Percentiles rank a stretch among this genome's conserved stretches.
Evolutionary conservation across 2,888 invertebrate species (phyloP).

Genomic region (Camponotus fellah): DNA sequence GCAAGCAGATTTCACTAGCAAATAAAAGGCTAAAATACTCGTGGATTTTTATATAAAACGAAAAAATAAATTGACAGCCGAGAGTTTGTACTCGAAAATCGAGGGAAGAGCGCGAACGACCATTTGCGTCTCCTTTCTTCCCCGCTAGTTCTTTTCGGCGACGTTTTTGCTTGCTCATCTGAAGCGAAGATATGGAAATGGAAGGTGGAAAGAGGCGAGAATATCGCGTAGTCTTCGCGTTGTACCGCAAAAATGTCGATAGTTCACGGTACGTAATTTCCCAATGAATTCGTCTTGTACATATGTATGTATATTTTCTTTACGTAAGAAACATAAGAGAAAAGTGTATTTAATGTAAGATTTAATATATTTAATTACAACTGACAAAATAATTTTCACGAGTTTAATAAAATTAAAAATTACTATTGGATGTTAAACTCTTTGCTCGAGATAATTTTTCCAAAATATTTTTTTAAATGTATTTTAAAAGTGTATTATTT

Average conservation of each 20-base stretch:
- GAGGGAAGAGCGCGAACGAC: conserved; percentile 29
- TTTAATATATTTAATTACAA: neutral
- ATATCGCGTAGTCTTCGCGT: conserved; percentile 4
- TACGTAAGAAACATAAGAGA: no score
- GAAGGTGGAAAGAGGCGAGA: conserved; percentile 34
- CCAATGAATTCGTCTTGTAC: conserved; percentile 10
- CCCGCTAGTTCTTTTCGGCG: conserved; percentile 22
- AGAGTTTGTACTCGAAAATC: conserved; percentile 47
- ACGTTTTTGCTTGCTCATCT: conserved; percentile 56
- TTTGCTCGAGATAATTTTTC: neutral
- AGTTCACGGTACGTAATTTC: conserved; percentile 24
- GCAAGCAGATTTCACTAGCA: conserved; percentile 38
- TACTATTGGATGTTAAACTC: neutral
- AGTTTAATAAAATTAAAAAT: neutral
- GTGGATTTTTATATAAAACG: conserved; percentile 68
- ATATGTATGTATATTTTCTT: neutral
- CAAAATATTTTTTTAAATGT: neutral
- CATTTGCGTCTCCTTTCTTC: conserved; percentile 45
- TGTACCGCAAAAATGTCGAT: conserved; percentile 26
- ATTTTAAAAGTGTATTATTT: neutral
- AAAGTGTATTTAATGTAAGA: neutral
- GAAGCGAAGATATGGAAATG: conserved; percentile 49
- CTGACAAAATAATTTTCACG: neutral
- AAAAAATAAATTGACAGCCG: conserved; percentile 74
- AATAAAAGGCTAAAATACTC: conserved; percentile 66